phyloP scores from a whole-genome alignment of 1,140 invertebrate genomes.

The Aphidius ervi region DNA sequence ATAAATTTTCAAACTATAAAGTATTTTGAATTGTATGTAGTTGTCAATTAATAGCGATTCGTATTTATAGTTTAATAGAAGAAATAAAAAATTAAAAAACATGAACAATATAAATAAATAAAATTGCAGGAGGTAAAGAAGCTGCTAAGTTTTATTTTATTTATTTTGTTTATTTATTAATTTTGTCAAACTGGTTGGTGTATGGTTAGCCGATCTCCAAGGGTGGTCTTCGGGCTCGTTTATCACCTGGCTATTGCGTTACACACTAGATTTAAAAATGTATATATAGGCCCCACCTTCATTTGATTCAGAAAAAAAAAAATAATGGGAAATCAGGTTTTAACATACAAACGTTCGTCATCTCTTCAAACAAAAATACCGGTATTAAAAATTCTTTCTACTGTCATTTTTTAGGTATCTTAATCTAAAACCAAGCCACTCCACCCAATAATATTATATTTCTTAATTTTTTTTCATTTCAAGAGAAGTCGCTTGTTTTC shows the following conservation, averaged over 20 bases:
- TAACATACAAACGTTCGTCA: slow-evolving; percentile 13
- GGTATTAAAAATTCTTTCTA: too few species aligned
- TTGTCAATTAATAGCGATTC: too few species aligned
- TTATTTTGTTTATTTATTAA: slow-evolving; percentile 23
- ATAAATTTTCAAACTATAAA: too few species aligned
- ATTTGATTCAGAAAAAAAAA: slow-evolving; percentile 13
- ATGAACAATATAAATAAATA: slow-evolving; percentile 14
- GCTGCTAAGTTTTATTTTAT: slow-evolving; percentile 40
- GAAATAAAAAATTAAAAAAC: slow-evolving; percentile 19
- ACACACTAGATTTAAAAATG: slow-evolving; percentile 17
- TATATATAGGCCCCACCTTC: slow-evolving; percentile 34
- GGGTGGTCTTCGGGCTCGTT: slow-evolving; percentile 49
- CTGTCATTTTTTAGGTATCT: not conserved
- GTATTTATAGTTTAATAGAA: slow-evolving; percentile 4
- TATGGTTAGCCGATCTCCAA: slow-evolving; percentile 39
- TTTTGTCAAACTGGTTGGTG: slow-evolving; percentile 46
- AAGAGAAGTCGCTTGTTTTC: too few species aligned
- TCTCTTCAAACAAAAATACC: not conserved
- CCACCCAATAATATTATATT: not conserved
- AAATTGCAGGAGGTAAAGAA: slow-evolving; percentile 36
- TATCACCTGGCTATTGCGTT: slow-evolving; percentile 37
- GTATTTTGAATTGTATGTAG: too few species aligned
- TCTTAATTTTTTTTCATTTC: too few species aligned
- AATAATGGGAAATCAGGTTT: slow-evolving; percentile 3
- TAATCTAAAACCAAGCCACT: slow-evolving; percentile 3